phyloP scores from a whole-genome alignment of 1,140 invertebrate genomes.

The Octopus sinensis region DNA sequence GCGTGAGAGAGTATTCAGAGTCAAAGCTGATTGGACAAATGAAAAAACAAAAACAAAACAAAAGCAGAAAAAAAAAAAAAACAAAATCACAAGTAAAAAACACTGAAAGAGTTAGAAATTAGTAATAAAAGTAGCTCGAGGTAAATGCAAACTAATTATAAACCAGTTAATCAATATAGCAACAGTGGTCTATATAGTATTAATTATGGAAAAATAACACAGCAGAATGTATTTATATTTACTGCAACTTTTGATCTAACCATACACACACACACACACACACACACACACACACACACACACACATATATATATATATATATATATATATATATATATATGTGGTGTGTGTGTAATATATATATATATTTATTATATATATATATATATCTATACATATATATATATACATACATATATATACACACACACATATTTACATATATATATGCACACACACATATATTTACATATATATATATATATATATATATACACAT shows the following conservation, averaged over 20 bases:
- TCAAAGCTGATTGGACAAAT: no score
- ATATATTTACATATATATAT: neutral
- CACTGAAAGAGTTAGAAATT: no score
- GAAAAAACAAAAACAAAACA: neutral
- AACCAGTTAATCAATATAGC: no score
- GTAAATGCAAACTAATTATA: no score
- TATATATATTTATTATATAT: slow-evolving; percentile 1
- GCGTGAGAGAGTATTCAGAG: no score
- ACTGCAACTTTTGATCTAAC: no score
- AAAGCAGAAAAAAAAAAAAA: neutral
- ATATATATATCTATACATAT: neutral
- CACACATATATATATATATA: neutral
- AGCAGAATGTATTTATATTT: no score
- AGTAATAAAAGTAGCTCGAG: no score
- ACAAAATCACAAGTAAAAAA: neutral
- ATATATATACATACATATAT: neutral
- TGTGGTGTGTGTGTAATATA: neutral
- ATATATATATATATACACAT: neutral
- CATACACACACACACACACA: no score
- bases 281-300: neutral
- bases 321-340: neutral
- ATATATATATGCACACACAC: neutral
- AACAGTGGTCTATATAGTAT: no score
- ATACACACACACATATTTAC: neutral
- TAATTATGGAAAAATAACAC: no score